A percentile compares a stretch with the other conserved stretches of the same genome.
Evolutionary conservation across 2,888 invertebrate genomes (phyloP).

Genomic region (Phortica magna): DNA sequence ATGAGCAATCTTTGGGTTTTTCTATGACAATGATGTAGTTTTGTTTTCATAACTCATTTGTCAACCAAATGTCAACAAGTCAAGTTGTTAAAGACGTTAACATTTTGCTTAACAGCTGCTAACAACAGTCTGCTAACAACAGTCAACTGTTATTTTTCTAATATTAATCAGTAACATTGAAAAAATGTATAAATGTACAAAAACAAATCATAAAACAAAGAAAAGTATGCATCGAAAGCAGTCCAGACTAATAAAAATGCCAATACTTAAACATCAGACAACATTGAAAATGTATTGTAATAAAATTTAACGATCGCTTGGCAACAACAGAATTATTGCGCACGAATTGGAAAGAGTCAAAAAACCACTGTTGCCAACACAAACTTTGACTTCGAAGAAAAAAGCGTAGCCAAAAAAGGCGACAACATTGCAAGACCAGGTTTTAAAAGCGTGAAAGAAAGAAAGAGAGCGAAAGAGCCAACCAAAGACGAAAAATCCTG

Average conservation of each 20-base stretch:
- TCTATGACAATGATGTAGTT: neutral
- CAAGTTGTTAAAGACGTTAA: too few species aligned
- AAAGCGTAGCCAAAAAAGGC: constrained; percentile 27
- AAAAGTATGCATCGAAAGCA: neutral
- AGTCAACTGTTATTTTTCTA: too few species aligned
- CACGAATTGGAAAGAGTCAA: constrained; percentile 26
- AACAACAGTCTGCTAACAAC: too few species aligned
- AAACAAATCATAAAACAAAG: too few species aligned
- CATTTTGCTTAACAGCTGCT: too few species aligned
- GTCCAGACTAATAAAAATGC: constrained; percentile 36
- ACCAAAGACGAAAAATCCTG: constrained; percentile 55
- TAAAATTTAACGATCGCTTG: constrained; percentile 63
- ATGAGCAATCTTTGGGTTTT: neutral
- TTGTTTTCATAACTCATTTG: too few species aligned
- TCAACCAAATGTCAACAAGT: too few species aligned
- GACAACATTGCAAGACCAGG: neutral
- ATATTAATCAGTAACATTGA: too few species aligned
- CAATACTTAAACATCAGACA: constrained; percentile 27
- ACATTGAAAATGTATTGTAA: constrained; percentile 49
- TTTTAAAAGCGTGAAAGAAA: neutral
- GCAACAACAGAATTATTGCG: constrained; percentile 51
- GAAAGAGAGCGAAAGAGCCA: neutral
- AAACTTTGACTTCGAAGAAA: constrained; percentile 16
- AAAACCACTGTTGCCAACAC: too few species aligned
- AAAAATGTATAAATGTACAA: too few species aligned